Base-by-base conservation (phyloP, 2,113 vertebrate genomes). In the Cyanistes caeruleus region DNA sequence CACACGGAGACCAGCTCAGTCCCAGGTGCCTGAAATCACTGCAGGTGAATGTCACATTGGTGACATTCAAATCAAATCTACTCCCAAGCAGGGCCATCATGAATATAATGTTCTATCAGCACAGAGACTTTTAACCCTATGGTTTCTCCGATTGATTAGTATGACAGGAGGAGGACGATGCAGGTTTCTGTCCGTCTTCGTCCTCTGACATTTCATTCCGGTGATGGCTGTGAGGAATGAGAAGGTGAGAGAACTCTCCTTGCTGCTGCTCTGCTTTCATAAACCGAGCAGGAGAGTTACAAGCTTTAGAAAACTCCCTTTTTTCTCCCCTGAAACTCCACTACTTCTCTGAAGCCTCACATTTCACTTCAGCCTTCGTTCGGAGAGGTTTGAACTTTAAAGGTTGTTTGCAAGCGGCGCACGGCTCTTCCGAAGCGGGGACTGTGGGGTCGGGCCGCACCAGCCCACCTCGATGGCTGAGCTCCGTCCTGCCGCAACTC, bases 171-270 rank as follows among this genome's bases (percentile, higher is more conserved):
- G 28, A 83, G 41, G 56, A 72, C 0, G 3, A 15, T 12, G 28
- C 9, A 18, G 37, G 4, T 59, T 53, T 43, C 30, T 49, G 15
- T 8, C 41, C 1, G 0, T 20, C 28, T 53, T 48, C 2, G 1
- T 43, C 7, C 23, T 22, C 8, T 9, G 20, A 15, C 15, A 51
- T 21, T 65, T 35, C 27, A 1, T 6, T 27, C 37, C 24, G 2
- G 9, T 0, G 5, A 7, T 0, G 4, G 7, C n/a, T 15, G 56
- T 14, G 23, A 48, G 20, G 28, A 28, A 11, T 16, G 33, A 46
- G 46, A 14, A 43, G 31, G 31, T 4, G 24, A 14, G 31, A 62
- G 24, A 35, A 15, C 31, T 25, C 43, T 41, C 24, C 24, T 24
- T 9, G 33, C 55, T 52, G 46, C 51, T n/a, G 15, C 70, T 59